Conservation (phyloP, 1,140 invertebrate species). For the Tetramorium alpestre region DNA sequence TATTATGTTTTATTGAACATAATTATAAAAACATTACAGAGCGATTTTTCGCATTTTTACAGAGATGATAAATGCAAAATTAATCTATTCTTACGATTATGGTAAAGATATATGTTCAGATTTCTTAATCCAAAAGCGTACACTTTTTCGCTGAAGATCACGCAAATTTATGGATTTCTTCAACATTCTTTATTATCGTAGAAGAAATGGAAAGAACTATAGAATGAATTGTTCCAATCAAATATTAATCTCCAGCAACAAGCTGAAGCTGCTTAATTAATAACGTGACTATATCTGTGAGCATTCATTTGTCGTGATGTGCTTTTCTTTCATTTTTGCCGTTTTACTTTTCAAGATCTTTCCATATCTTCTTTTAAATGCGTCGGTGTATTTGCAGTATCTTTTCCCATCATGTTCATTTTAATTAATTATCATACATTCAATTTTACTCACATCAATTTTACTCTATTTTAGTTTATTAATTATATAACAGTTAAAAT, state of each 20-base stretch:
- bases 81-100: conserved; percentile 1
- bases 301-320: not conserved
- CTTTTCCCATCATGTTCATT: not conserved
- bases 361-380: not conserved
- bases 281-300: conserved; percentile 10
- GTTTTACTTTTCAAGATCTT: conserved; percentile 8
- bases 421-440: conserved; percentile 12
- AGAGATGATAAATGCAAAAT: not conserved
- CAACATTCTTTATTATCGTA: conserved; percentile 15
- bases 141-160: not conserved
- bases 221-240: conserved; percentile 21
- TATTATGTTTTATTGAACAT: not conserved
- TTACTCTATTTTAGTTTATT: not conserved
- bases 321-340: not conserved
- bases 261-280: conserved; percentile 30
- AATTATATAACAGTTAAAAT: not conserved
- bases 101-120: conserved; percentile 11
- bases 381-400: not conserved
- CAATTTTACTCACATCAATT: not conserved
- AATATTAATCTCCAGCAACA: conserved; percentile 28
- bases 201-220: not conserved
- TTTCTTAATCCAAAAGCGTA: conserved; percentile 10
- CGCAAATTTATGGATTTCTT: conserved; percentile 5
- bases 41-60: not conserved
- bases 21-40: not conserved